Evolutionary conservation across 2,797 vertebrate species (phyloP).

Genomic region (Manis javanica): DNA sequence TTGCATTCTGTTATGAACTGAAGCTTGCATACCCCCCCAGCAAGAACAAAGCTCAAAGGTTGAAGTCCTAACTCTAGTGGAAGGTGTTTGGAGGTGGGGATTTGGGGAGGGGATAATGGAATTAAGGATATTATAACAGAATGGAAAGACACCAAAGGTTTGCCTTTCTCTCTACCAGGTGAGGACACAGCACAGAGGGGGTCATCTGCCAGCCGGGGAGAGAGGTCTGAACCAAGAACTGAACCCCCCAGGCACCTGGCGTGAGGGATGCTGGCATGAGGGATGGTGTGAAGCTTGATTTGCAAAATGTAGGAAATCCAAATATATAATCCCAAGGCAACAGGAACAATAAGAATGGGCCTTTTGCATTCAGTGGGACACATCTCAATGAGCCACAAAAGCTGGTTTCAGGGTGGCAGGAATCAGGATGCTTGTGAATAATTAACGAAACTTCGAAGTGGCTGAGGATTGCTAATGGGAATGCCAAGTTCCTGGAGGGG

Average conservation of each 20-base stretch:
- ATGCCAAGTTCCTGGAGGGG: neutral
- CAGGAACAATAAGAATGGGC: neutral
- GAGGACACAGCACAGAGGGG: neutral
- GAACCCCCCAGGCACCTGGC: neutral
- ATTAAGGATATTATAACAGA: neutral
- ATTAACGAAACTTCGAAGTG: neutral
- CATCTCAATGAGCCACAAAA: neutral
- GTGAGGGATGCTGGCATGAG: neutral
- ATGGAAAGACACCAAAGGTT: accelerated
- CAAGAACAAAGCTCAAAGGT: too few species aligned
- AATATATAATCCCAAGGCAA: too few species aligned
- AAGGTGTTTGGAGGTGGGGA: neutral
- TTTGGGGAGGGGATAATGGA: neutral
- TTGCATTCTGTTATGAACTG: neutral
- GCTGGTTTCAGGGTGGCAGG: accelerated
- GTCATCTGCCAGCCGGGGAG: too few species aligned
- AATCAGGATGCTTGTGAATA: accelerated
- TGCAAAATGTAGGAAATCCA: neutral
- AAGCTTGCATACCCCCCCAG: too few species aligned
- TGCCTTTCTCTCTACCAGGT: neutral
- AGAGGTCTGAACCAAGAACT: neutral
- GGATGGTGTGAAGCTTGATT: neutral
- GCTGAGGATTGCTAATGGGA: neutral
- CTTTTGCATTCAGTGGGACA: neutral
- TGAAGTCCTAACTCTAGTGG: too few species aligned